Conservation (phyloP, 2,888 invertebrate genomes). For the Diarsia brunnea region DNA sequence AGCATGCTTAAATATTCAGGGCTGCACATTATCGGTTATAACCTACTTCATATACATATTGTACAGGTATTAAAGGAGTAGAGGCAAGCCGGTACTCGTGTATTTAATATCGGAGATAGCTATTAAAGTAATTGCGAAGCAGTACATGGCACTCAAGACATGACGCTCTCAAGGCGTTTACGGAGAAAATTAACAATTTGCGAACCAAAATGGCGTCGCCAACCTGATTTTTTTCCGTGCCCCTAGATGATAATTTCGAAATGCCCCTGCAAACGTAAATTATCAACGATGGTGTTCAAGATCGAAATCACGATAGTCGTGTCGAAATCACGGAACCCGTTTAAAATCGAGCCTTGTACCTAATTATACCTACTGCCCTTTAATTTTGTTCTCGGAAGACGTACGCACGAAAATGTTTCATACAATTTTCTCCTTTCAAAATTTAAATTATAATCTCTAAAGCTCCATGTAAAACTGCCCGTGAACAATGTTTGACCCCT, state of each 20-base stretch:
- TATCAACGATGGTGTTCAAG: constrained; percentile 78
- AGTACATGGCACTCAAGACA: constrained; percentile 78
- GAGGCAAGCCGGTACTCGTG: constrained; percentile 41
- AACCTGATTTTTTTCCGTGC: constrained; percentile 74
- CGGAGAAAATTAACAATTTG: constrained; percentile 82
- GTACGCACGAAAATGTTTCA: constrained; percentile 24
- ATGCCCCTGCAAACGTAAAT: constrained; percentile 82
- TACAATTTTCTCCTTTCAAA: constrained; percentile 34
- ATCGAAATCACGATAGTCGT: constrained; percentile 78
- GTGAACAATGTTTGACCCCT: constrained; percentile 79
- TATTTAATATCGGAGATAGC: constrained; percentile 74
- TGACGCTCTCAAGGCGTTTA: constrained; percentile 72
- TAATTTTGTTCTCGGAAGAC: constrained; percentile 59
- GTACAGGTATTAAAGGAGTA: constrained; percentile 47
- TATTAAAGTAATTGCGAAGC: constrained; percentile 84
- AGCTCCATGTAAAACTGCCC: constrained; percentile 44
- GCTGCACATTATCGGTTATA: constrained; percentile 52
- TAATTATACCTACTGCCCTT: constrained; percentile 71
- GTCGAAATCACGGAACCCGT: constrained; percentile 74
- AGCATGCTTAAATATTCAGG: constrained; percentile 59
- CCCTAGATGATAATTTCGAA: constrained; percentile 80
- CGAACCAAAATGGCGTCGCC: constrained; percentile 77
- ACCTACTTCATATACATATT: constrained; percentile 41
- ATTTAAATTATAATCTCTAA: constrained; percentile 41
- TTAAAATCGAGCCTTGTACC: constrained; percentile 66